phyloP scores from a whole-genome alignment of 1,140 invertebrate species.

The Lethrus apterus region DNA sequence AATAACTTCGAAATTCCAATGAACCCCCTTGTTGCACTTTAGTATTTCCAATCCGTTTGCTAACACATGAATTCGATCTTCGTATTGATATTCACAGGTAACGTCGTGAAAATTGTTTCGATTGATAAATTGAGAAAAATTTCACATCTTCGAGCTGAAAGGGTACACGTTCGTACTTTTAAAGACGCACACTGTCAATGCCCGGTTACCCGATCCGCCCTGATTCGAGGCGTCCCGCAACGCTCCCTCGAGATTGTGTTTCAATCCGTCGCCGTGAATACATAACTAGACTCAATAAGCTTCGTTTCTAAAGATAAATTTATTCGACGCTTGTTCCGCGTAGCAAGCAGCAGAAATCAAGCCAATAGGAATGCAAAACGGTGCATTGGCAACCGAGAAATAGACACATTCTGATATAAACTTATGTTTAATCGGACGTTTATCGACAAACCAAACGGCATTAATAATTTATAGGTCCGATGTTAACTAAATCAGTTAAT shows the following conservation, averaged over 20 bases:
- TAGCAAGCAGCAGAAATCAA: slow-evolving; percentile 4
- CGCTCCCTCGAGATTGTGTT: slow-evolving; percentile 28
- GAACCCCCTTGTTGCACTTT: too few relatives aligned
- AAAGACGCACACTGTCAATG: background rate
- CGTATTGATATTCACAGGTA: background rate
- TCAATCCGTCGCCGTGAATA: slow-evolving; percentile 30
- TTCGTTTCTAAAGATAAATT: slow-evolving; percentile 29
- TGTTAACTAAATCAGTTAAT: too few relatives aligned
- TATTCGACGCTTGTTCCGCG: slow-evolving; percentile 17
- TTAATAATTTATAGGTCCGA: too few relatives aligned
- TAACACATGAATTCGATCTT: too few relatives aligned
- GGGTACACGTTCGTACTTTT: slow-evolving; percentile 4
- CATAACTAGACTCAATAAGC: slow-evolving; percentile 35
- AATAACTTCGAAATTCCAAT: too few relatives aligned
- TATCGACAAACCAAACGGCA: too few relatives aligned
- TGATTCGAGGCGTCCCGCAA: background rate
- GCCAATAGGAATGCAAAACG: too few relatives aligned
- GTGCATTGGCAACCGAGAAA: too few relatives aligned
- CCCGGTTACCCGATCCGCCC: background rate
- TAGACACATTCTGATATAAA: too few relatives aligned
- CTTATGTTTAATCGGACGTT: too few relatives aligned
- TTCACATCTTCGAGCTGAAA: slow-evolving; percentile 4
- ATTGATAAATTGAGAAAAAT: too few relatives aligned
- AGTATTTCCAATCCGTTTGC: too few relatives aligned
- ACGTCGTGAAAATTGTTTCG: slow-evolving; percentile 9